phyloP scores from a whole-genome alignment of 2,797 vertebrate genomes.

The Sebastes reedi region DNA sequence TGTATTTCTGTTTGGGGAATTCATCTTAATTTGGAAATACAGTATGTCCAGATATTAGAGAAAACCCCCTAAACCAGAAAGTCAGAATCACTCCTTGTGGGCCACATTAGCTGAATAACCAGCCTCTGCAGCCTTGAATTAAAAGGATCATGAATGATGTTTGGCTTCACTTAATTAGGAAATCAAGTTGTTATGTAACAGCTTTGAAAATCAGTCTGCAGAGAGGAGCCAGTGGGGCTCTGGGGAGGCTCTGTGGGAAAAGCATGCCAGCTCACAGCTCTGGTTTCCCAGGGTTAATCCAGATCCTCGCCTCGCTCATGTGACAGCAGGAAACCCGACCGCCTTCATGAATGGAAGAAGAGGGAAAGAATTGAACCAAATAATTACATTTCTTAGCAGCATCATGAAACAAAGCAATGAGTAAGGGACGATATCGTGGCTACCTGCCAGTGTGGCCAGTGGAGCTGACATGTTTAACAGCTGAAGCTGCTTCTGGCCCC shows the following conservation, averaged over 20 bases:
- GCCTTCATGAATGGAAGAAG: not conserved
- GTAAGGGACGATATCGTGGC: not conserved
- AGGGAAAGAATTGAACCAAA: not conserved
- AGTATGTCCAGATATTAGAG: too few relatives aligned
- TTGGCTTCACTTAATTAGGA: slow-evolving; percentile 20
- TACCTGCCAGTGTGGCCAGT: not conserved
- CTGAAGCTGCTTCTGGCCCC: slow-evolving; percentile 32
- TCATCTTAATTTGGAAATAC: not conserved
- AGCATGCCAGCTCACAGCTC: slow-evolving; percentile 7
- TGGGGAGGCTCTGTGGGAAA: slow-evolving; percentile 23
- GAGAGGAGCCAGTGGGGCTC: not conserved
- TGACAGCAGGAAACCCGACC: slow-evolving; percentile 26
- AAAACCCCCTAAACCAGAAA: not conserved
- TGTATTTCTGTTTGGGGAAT: not conserved
- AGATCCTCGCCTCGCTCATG: slow-evolving; percentile 38
- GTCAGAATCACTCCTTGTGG: not conserved
- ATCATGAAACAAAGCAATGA: not conserved
- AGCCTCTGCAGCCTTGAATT: not conserved
- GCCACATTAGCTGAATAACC: not conserved
- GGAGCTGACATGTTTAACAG: not conserved
- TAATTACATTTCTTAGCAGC: not conserved
- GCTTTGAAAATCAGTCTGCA: slow-evolving; percentile 24
- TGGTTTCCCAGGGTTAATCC: slow-evolving; percentile 53
- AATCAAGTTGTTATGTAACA: slow-evolving; percentile 38
- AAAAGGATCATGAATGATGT: not conserved